These are phyloP conservation scores for Alcis repandata DNA, from an alignment of 2,888 invertebrate species.

Conservation along the genomic window DNA sequence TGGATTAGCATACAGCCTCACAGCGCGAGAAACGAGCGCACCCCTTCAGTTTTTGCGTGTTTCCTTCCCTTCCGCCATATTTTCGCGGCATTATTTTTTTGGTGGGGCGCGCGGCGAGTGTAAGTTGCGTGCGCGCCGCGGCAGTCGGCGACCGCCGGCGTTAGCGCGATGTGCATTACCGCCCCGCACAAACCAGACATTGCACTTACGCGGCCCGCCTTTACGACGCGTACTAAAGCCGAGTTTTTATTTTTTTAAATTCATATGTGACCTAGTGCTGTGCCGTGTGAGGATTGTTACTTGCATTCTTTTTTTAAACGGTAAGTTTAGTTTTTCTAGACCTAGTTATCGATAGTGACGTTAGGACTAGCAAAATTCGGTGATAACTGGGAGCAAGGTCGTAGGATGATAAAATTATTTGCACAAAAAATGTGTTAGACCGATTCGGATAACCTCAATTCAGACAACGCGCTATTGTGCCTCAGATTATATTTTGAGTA, in stretches of 20 bases:
- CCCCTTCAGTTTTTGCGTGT: slow-evolving; percentile 82
- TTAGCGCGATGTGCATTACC: slow-evolving; percentile 34
- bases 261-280: slow-evolving; percentile 62
- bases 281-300: slow-evolving; percentile 58
- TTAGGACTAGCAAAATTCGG: slow-evolving; percentile 80
- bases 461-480: slow-evolving; percentile 74
- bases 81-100: slow-evolving; percentile 77
- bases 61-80: slow-evolving; percentile 79
- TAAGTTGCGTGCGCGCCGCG: slow-evolving; percentile 78
- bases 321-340: slow-evolving; percentile 56
- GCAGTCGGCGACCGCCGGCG: slow-evolving; percentile 80
- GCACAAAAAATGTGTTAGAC: slow-evolving; percentile 84
- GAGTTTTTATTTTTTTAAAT: slow-evolving; percentile 49
- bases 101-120: slow-evolving; percentile 61
- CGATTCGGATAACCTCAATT: slow-evolving; percentile 84
- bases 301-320: slow-evolving; percentile 47
- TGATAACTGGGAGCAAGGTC: slow-evolving; percentile 85
- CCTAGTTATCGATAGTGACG: slow-evolving; percentile 72
- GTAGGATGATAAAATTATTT: slow-evolving; percentile 84
- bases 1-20: slow-evolving; percentile 86
- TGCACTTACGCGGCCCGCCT: slow-evolving; percentile 27
- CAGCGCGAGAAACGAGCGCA: slow-evolving; percentile 74
- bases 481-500: slow-evolving; percentile 42
- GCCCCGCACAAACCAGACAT: slow-evolving; percentile 23
- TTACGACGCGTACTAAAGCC: slow-evolving; percentile 44